Evolutionary conservation across 1,140 invertebrate genomes (phyloP), one percentile per base, ranked within the genome.

Genomic region (Melitaea cinxia): DNA sequence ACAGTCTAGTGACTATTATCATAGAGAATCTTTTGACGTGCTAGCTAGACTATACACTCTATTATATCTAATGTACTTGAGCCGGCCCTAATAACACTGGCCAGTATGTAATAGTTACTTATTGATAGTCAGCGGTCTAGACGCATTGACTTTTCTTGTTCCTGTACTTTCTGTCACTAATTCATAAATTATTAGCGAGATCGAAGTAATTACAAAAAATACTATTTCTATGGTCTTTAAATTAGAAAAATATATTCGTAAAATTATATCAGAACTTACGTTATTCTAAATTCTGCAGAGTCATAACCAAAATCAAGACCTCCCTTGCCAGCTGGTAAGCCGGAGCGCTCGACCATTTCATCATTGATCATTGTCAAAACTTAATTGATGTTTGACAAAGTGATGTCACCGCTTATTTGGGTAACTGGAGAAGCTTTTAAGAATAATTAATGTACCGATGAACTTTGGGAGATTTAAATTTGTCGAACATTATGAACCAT

Each of bases 361-460:
- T 81, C 80, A 71, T 87, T 81, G 82, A 90, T 88, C 88, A 83
- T 85, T 83, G 84, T 87, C 82, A 87, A 78, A 83, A 73, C 61
- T 71, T 87, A 88, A 88, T 88, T 88, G 82, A 85, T 86, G 84
- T 82, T 82, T 86, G 85, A 89, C 85, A 85, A 87, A 85, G 80
- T 82, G 83, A 85, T 74, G 77, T 83, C 82, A 85, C 72, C 80
- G 79, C 76, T 71, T 61, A 78, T 58, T 74, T 70, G 75, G 70
- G 77, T 78, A 82, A 83, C 77, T 77, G 68, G 78, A 78, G 75
- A 83, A 80, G 78, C 84, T 89, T 87, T 87, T 87, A 85, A 83
- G 73, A 83, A 87, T 85, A 86, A 86, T 85, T 83, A 88, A 84
- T 81, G 83, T 77, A 69, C 67, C 68, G 70, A 78, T 68, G 59